Percentiles rank a stretch among this genome's conserved stretches.
Evolutionary conservation across 2,797 vertebrate genomes (phyloP).

Genomic region (Botia kubotai): DNA sequence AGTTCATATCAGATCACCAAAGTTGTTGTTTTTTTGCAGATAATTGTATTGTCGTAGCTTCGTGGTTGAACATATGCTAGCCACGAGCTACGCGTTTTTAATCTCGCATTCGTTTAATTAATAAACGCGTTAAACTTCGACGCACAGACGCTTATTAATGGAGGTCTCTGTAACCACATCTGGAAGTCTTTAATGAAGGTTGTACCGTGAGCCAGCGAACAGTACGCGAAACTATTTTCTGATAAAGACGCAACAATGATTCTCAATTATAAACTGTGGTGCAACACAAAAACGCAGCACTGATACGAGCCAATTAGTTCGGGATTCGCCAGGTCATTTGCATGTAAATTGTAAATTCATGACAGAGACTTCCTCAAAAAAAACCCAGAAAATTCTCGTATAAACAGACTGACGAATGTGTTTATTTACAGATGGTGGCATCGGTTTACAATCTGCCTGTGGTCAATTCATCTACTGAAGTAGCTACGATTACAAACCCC

Average conservation of each 20-base stretch:
- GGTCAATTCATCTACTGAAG: constrained; percentile 31
- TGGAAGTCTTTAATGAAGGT: constrained; percentile 29
- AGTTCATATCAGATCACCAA: constrained; percentile 16
- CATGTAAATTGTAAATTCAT: constrained; percentile 41
- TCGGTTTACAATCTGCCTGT: constrained; percentile 12
- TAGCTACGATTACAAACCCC: constrained; percentile 23
- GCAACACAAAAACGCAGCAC: background rate
- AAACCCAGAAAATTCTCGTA: constrained; percentile 3
- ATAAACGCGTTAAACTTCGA: constrained; percentile 35
- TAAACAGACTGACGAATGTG: constrained; percentile 20
- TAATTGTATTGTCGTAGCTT: constrained; percentile 44
- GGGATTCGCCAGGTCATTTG: constrained; percentile 34
- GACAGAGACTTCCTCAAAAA: background rate
- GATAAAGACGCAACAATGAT: constrained; percentile 35
- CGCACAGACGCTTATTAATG: constrained; percentile 11
- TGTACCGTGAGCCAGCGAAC: constrained; percentile 18
- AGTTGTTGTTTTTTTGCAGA: constrained; percentile 23
- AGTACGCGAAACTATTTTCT: constrained; percentile 48
- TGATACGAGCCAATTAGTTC: constrained; percentile 23
- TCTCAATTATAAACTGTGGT: constrained; percentile 45
- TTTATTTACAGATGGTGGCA: constrained; percentile 30
- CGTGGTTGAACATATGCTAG: constrained; percentile 35
- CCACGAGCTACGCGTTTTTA: constrained; percentile 47
- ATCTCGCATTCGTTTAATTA: constrained; percentile 55
- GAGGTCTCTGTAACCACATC: constrained; percentile 47